Evolutionary conservation across 2,888 invertebrate genomes (phyloP).

Genomic region (Philonicus albiceps): DNA sequence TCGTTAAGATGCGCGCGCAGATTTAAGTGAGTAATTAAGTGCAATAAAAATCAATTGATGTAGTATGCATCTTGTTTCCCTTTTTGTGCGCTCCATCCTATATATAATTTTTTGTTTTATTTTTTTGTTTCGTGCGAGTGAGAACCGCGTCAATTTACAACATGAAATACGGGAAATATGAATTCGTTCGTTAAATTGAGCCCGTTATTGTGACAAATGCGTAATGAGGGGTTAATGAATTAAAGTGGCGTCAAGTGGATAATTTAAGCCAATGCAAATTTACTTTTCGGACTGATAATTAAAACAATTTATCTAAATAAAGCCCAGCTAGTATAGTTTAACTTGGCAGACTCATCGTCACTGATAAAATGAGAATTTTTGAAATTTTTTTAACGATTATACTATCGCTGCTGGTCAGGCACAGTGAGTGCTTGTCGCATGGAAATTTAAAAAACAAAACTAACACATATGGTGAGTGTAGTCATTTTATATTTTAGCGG

Average conservation of each 20-base stretch:
- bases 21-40: constrained; percentile 37
- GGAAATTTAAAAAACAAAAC: constrained; percentile 25
- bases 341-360: neutral
- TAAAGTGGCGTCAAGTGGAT: constrained; percentile 36
- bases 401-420: constrained; percentile 29
- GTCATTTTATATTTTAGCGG: neutral
- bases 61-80: neutral
- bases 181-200: neutral
- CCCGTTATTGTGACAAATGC: constrained; percentile 20
- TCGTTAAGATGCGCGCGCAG: constrained; percentile 41
- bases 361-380: constrained; percentile 32
- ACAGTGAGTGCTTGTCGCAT: neutral
- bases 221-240: constrained; percentile 22
- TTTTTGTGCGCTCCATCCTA: neutral
- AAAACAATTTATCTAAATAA: neutral
- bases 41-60: constrained; percentile 42
- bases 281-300: constrained; percentile 19
- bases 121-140: neutral
- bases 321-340: neutral
- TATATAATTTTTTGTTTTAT: no score
- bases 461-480: constrained; percentile 30
- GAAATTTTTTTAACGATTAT: neutral
- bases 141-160: constrained; percentile 25
- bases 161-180: constrained; percentile 28
- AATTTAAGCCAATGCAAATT: constrained; percentile 15